Base-by-base conservation (phyloP, 2,888 invertebrate genomes). In the Amiota communis region DNA sequence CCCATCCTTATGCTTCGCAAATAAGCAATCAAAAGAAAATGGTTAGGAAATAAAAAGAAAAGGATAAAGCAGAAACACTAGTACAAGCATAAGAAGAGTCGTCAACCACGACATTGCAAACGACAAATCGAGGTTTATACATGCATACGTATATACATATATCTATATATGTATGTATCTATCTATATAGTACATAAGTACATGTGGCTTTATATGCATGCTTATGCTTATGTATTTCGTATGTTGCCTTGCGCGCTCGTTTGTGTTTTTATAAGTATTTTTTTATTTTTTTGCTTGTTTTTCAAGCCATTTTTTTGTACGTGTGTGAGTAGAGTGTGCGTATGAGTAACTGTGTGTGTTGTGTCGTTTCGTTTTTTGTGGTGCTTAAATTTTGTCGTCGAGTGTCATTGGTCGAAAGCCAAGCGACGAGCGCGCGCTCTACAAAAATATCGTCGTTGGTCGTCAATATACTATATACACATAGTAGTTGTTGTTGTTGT, bases 401-500 rank as follows among this genome's bases (percentile, higher is more conserved):
- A 88, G 88, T 88, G 88, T 88, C 88, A 88, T 88, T 88, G 88
- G 88, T 87, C 87, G 86, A 84, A 76, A 74, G 78, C 53, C 36
- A 61, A 15, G 23, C 65, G n/a, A 77, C 72, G 74, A 23, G 23
- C 23, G 23, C 23, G 23, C 23, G 23, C 23, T 23, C 23, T 23
- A 23, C 23, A 23, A 76, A 76, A 81, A 77, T 77, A 13, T 6
- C 61, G 74, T 63, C 76, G 75, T 71, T 69, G 56, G 23, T 23
- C 23, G 23, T 23, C 23, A 23, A 23, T 23, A 23, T 23, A 23
- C 23, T 23, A n/a, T n/a, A n/a, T n/a, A n/a, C 3, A 23, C 23
- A 23, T 23, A 23, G 23, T 23, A 23, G 23, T 23, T 23, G 23
- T 23, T 23, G 3, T 23, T 23, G 23, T 23, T 23, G 23, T 23